Evolutionary conservation across 2,113 vertebrate species (phyloP).

Genomic region (Ammodytes dubius): DNA sequence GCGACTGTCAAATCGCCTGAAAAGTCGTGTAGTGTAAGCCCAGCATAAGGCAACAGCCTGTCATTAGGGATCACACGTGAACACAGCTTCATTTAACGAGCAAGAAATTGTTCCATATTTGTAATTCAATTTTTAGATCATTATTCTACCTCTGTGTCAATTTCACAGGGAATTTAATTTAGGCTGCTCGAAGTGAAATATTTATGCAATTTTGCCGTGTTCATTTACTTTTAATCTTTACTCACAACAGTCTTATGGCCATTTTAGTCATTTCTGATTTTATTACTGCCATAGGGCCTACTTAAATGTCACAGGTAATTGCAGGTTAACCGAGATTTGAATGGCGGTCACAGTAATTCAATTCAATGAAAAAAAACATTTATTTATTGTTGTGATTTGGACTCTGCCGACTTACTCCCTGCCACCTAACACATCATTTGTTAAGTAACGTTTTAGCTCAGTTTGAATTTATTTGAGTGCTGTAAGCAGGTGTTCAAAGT

Average conservation of each 20-base stretch:
- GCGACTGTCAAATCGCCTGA: too few species aligned
- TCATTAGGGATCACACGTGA: not conserved
- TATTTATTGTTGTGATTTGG: too few species aligned
- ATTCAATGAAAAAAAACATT: too few species aligned
- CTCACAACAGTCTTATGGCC: not conserved
- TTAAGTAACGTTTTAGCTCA: constrained; percentile 1
- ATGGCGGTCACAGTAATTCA: too few species aligned
- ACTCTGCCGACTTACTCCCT: too few species aligned
- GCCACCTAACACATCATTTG: not conserved
- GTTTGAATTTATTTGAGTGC: constrained; percentile 13
- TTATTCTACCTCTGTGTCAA: not conserved
- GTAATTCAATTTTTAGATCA: not conserved
- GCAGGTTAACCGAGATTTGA: not conserved
- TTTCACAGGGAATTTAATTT: not conserved
- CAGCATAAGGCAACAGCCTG: not conserved
- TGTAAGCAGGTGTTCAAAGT: constrained; percentile 27
- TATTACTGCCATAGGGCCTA: not conserved
- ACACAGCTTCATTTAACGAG: not conserved
- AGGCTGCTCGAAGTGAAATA: too few species aligned
- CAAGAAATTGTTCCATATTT: not conserved
- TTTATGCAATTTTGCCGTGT: not conserved
- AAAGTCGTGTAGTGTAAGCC: too few species aligned
- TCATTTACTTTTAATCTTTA: not conserved
- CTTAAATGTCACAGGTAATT: not conserved
- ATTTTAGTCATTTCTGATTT: not conserved